phyloP scores from a whole-genome alignment of 1,140 invertebrate species.

The Drosophila bocqueti region DNA sequence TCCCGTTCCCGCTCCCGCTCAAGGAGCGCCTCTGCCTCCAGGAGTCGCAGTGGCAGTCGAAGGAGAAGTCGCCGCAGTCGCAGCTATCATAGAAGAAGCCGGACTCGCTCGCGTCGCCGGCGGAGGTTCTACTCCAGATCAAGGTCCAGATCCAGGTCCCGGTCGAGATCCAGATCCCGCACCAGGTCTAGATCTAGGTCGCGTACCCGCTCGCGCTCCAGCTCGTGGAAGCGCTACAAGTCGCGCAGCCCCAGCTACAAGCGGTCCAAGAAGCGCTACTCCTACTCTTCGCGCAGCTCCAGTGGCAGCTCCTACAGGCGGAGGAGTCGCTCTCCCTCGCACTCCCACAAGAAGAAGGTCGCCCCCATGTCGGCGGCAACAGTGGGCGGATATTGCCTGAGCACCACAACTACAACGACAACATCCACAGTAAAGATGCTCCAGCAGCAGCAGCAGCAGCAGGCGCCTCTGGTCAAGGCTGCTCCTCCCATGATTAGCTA shows the following conservation, averaged over 20 bases:
- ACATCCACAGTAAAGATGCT: conserved; percentile 55
- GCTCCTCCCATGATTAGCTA: conserved; percentile 70
- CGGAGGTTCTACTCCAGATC: conserved; percentile 74
- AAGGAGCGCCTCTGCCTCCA: conserved; percentile 28
- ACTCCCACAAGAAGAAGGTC: conserved; percentile 45
- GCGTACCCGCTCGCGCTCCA: conserved; percentile 76
- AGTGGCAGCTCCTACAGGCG: conserved; percentile 77
- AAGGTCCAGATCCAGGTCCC: conserved; percentile 80
- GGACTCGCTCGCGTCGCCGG: conserved; percentile 70
- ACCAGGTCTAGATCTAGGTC: conserved; percentile 26
- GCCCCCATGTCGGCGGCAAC: conserved; percentile 21
- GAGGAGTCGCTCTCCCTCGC: conserved; percentile 59
- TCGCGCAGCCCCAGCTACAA: conserved; percentile 70
- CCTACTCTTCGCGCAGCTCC: conserved; percentile 77
- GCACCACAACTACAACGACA: conserved; percentile 60
- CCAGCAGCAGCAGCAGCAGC: conserved; percentile 15
- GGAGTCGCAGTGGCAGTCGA: conserved; percentile 50
- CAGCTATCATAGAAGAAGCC: conserved; percentile 61
- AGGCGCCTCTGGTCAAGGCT: conserved; percentile 5
- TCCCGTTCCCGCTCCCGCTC: conserved; percentile 34
- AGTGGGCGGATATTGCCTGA: conserved; percentile 41
- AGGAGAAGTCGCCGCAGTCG: conserved; percentile 55
- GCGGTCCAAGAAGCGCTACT: conserved; percentile 84
- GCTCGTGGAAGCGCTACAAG: conserved; percentile 70
- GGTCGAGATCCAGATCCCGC: conserved; percentile 17